These are phyloP conservation scores for Stenopsyche tienmushanensis DNA, from an alignment of 1,140 invertebrate species.

Conservation along the genomic window DNA sequence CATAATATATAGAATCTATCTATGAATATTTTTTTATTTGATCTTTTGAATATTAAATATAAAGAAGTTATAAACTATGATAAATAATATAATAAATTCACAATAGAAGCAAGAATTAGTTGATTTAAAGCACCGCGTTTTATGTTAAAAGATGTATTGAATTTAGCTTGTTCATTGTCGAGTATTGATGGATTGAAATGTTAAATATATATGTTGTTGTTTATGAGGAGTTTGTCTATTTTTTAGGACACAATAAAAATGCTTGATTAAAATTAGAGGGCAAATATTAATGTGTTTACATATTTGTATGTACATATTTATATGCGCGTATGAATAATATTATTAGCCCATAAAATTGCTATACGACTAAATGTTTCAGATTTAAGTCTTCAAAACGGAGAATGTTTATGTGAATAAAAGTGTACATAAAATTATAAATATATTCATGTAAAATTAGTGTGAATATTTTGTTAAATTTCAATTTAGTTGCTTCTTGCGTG, in stretches of 20 bases:
- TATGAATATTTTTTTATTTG: too few species aligned
- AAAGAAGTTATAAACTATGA: too few species aligned
- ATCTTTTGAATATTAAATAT: too few species aligned
- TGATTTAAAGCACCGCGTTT: not conserved
- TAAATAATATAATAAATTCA: too few species aligned
- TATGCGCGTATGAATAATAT: too few species aligned
- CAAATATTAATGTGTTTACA: too few species aligned
- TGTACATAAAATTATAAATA: conserved; percentile 26
- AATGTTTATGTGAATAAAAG: conserved; percentile 19
- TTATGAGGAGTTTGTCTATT: too few species aligned
- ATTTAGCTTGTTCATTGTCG: not conserved
- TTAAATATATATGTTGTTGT: not conserved
- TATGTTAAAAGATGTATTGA: not conserved
- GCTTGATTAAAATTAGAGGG: too few species aligned
- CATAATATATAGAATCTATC: too few species aligned
- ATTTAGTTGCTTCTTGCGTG: conserved; percentile 29
- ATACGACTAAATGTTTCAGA: not conserved
- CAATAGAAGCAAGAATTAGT: not conserved
- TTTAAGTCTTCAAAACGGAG: not conserved
- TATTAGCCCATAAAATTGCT: too few species aligned
- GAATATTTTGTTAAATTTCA: conserved; percentile 30
- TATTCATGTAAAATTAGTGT: conserved; percentile 17
- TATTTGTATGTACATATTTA: not conserved
- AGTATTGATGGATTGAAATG: not conserved
- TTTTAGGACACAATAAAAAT: too few species aligned